Evolutionary conservation across 2,797 vertebrate genomes (phyloP).

Genomic region (Hipposideros larvatus): DNA sequence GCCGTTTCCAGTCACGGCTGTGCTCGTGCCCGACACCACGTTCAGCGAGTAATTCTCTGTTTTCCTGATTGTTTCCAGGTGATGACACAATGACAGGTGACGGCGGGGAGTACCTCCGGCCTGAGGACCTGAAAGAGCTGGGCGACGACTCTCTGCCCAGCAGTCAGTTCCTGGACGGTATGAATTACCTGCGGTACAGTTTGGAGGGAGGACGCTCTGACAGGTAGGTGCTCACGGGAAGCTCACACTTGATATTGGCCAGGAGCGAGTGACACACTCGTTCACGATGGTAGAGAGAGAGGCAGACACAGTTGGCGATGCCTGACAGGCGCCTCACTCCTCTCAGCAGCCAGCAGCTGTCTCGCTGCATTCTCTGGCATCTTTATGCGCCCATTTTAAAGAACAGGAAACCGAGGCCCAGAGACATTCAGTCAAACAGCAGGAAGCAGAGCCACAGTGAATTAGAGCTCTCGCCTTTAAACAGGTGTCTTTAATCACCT

Average conservation of each 20-base stretch:
- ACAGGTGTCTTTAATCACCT: not conserved
- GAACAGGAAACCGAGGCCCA: not conserved
- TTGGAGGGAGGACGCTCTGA: conserved; percentile 95
- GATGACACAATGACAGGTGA: conserved; percentile 99
- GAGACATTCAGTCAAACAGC: not conserved
- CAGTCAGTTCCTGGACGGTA: conserved; percentile 97
- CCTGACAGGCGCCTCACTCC: too few relatives aligned
- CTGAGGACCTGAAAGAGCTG: conserved; percentile 96
- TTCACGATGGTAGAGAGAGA: not conserved
- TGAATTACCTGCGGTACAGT: conserved; percentile 98
- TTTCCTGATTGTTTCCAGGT: conserved; percentile 87
- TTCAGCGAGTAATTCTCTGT: not conserved
- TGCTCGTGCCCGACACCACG: too few relatives aligned
- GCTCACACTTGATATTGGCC: too few relatives aligned
- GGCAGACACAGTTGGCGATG: not conserved
- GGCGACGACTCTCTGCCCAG: conserved; percentile 97
- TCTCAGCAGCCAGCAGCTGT: not conserved
- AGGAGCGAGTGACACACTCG: not conserved
- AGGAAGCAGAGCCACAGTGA: not conserved
- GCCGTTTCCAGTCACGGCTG: too few relatives aligned
- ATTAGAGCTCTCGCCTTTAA: not conserved
- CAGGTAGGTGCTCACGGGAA: conserved; percentile 93
- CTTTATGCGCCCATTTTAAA: not conserved
- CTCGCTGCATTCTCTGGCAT: not conserved
- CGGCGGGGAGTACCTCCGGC: conserved; percentile 96